Conservation (phyloP, 2,113 vertebrate species). For the Mobula birostris region DNA sequence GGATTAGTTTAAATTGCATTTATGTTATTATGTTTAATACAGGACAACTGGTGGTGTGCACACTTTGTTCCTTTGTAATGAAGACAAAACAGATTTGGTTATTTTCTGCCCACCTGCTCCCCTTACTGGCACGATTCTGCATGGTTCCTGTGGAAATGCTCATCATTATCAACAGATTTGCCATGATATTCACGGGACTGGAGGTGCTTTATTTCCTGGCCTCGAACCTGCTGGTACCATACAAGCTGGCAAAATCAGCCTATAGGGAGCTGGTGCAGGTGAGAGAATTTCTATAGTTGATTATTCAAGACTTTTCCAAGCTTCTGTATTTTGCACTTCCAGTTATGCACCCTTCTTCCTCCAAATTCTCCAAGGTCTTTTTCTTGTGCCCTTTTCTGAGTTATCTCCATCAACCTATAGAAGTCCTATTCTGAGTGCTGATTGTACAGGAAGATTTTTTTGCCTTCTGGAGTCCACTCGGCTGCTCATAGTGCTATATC, state of each 20-base stretch:
- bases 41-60: conserved; percentile 96
- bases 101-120: conserved; percentile 94
- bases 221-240: conserved; percentile 89
- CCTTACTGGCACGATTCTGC: conserved; percentile 88
- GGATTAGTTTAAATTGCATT: not conserved
- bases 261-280: conserved; percentile 95
- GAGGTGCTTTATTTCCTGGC: conserved; percentile 96
- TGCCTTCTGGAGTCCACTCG: not conserved
- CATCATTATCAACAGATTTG: conserved; percentile 93
- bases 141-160: conserved; percentile 91
- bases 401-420: not conserved
- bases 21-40: conserved; percentile 3
- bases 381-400: not conserved
- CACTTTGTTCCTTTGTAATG: conserved; percentile 95
- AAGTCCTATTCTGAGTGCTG: not conserved
- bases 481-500: not conserved
- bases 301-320: not conserved
- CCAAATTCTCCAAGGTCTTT: not conserved
- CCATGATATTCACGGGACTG: conserved; percentile 96
- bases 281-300: conserved; percentile 37
- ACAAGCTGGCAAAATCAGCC: conserved; percentile 93
- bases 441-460: not conserved
- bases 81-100: conserved; percentile 98
- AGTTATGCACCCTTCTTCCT: not conserved
- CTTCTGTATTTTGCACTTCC: not conserved